Percentiles rank a stretch among this genome's conserved stretches.
phyloP scores from a whole-genome alignment of 2,888 invertebrate species.

The Sepiola atlantica region DNA sequence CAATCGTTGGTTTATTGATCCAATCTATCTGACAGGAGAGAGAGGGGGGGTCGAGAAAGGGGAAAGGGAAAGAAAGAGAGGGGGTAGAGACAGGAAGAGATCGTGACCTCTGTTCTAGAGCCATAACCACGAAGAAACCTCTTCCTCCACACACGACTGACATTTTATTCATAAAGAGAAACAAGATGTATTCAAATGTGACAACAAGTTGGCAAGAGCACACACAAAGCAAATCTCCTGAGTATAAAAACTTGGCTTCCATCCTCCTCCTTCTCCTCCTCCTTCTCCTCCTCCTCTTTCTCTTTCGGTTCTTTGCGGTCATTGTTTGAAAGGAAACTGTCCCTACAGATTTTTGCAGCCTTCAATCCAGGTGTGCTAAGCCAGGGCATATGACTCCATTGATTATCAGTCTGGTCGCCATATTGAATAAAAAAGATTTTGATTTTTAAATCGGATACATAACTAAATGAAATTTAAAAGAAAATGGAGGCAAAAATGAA shows the following conservation, averaged over 20 bases:
- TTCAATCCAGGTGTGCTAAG: slow-evolving; percentile 3
- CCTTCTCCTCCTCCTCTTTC: not conserved
- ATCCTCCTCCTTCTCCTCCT: too few species aligned
- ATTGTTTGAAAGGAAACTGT: slow-evolving; percentile 9
- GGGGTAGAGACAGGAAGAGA: not conserved
- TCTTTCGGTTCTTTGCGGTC: not conserved
- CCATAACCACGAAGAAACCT: slow-evolving; percentile 15
- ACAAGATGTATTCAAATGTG: slow-evolving; percentile 19
- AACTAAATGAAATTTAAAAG: not conserved
- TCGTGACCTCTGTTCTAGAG: too few species aligned
- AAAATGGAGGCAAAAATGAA: not conserved
- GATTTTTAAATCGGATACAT: not conserved
- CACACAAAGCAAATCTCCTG: not conserved
- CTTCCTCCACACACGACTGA: not conserved
- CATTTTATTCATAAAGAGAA: slow-evolving; percentile 32
- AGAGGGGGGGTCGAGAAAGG: too few species aligned
- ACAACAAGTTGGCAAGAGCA: slow-evolving; percentile 32
- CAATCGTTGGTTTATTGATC: not conserved
- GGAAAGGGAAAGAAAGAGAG: too few species aligned
- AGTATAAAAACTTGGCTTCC: slow-evolving; percentile 20
- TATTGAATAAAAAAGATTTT: not conserved
- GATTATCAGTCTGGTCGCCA: not conserved
- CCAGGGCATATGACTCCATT: slow-evolving; percentile 1
- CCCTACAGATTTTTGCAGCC: not conserved
- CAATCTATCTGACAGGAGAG: not conserved